These are phyloP conservation scores for Alaudala cheleensis DNA, from an alignment of 2,113 vertebrate species.

Conservation along the genomic window DNA sequence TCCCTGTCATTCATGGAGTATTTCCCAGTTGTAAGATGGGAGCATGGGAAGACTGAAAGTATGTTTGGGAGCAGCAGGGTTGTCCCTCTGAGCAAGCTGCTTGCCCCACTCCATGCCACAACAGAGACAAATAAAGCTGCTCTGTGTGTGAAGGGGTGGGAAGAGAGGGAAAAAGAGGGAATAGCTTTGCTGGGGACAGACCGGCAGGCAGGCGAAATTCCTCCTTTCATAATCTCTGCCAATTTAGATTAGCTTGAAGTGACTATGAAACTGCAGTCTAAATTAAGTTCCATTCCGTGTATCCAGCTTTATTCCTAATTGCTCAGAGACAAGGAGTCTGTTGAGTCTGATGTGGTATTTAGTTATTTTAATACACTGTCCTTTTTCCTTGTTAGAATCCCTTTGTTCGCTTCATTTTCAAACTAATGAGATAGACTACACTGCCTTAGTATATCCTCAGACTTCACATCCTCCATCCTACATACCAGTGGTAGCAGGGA, in stretches of 20 bases:
- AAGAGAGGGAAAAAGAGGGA: neutral
- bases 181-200: neutral
- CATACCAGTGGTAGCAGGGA: neutral
- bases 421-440: neutral
- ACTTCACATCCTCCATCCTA: neutral
- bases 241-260: conserved; percentile 31
- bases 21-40: neutral
- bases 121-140: neutral
- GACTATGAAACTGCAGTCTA: conserved; percentile 12
- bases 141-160: neutral
- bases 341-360: neutral
- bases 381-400: neutral
- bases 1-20: neutral
- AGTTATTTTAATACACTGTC: neutral
- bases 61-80: accelerated
- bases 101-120: neutral
- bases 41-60: accelerated
- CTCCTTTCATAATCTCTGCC: neutral
- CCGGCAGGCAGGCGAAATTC: neutral
- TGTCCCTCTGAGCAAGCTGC: neutral
- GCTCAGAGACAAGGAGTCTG: neutral
- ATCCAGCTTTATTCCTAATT: conserved; percentile 8
- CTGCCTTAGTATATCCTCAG: neutral
- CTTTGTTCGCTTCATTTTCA: neutral
- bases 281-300: conserved; percentile 21